These are phyloP conservation scores for Diplosoma virens DNA, from an alignment of 23 tunicate species.

Conservation along the genomic window DNA sequence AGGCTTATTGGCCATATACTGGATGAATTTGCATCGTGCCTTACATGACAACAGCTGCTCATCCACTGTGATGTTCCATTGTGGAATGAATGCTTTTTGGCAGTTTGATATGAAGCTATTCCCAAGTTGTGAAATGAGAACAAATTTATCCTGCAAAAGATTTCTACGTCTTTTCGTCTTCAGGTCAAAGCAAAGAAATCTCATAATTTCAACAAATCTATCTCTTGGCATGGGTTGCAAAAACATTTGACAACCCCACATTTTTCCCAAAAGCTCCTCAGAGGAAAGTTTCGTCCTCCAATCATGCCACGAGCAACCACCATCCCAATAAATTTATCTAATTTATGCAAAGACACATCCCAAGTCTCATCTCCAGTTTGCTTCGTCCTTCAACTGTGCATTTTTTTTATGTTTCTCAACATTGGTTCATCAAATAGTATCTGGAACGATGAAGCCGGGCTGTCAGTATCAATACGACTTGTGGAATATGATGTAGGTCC, in stretches of 20 bases:
- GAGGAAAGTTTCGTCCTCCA: conserved; percentile 18
- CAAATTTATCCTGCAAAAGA: conserved; percentile 19
- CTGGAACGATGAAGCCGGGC: conserved; percentile 9
- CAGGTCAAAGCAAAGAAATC: conserved; percentile 16
- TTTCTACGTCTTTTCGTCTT: too few relatives aligned
- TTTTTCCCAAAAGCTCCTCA: conserved; percentile 13
- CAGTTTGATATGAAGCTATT: conserved; percentile 6
- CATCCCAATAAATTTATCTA: conserved; percentile 20
- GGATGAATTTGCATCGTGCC: not conserved
- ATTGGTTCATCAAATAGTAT: conserved; percentile 33
- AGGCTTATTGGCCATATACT: conserved; percentile 24
- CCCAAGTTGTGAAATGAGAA: conserved; percentile 27
- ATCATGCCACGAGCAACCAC: conserved; percentile 22
- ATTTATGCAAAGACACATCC: conserved; percentile 20
- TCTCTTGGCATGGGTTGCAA: conserved; percentile 22
- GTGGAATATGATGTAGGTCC: conserved; percentile 22
- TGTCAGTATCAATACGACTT: conserved; percentile 11
- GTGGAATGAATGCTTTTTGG: conserved; percentile 24
- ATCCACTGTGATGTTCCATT: conserved; percentile 32
- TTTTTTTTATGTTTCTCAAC: conserved; percentile 37
- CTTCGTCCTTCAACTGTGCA: conserved; percentile 23
- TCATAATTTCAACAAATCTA: conserved; percentile 22
- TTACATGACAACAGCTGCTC: conserved; percentile 16
- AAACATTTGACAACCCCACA: conserved; percentile 19
- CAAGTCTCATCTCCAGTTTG: conserved; percentile 21